Percentiles rank a stretch among this genome's conserved stretches.
phyloP scores from a whole-genome alignment of 1,140 invertebrate genomes.

The Drosophila albomicans region DNA sequence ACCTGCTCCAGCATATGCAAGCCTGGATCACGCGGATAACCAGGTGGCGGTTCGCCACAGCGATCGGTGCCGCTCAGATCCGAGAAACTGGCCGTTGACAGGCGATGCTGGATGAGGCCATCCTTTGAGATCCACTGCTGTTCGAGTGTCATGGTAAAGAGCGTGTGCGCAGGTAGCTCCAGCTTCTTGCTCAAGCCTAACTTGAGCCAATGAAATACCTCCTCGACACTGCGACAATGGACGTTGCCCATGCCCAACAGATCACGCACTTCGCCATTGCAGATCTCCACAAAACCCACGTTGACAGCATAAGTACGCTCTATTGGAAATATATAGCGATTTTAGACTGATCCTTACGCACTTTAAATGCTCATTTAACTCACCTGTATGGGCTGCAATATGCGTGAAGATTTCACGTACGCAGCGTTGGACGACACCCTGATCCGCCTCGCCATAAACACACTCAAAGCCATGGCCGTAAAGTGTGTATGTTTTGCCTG shows the following conservation, averaged over 20 bases:
- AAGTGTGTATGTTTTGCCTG: constrained; percentile 92
- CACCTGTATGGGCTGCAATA: constrained; percentile 86
- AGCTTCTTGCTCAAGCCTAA: constrained; percentile 84
- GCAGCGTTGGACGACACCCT: constrained; percentile 91
- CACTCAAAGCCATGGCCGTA: constrained; percentile 90
- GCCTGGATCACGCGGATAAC: constrained; percentile 85
- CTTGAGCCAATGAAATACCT: constrained; percentile 87
- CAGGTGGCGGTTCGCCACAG: constrained; percentile 84
- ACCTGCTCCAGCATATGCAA: constrained; percentile 88
- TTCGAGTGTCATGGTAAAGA: constrained; percentile 89
- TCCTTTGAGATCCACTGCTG: constrained; percentile 88
- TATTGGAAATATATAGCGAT: not conserved
- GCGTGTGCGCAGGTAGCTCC: constrained; percentile 85
- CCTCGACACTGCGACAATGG: constrained; percentile 86
- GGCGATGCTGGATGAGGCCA: constrained; percentile 85
- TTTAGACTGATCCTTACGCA: not conserved
- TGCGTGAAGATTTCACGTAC: constrained; percentile 90
- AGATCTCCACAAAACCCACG: constrained; percentile 89
- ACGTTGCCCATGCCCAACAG: constrained; percentile 86
- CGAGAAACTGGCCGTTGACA: constrained; percentile 90
- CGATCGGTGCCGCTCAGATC: constrained; percentile 88
- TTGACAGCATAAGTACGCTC: constrained; percentile 88
- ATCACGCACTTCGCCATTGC: constrained; percentile 86
- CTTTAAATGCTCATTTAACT: not conserved
- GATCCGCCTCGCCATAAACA: constrained; percentile 89